Evolutionary conservation across 2,113 vertebrate species (phyloP).

Genomic region (Limnothrissa miodon): DNA sequence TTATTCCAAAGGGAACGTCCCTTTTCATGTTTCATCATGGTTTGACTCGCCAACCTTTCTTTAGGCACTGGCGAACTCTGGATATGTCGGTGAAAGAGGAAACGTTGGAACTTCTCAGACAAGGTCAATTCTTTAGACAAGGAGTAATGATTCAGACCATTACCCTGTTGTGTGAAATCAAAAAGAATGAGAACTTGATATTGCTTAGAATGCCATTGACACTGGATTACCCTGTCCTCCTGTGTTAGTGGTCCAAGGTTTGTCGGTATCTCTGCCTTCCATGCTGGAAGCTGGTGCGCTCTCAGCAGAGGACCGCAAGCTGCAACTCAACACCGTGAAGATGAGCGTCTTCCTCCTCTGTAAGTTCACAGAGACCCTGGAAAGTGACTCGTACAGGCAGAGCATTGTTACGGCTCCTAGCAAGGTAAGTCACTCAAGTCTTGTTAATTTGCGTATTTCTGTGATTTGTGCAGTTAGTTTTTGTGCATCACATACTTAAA

Average conservation of each 20-base stretch:
- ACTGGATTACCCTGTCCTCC: not conserved
- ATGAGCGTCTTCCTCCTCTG: constrained; percentile 91
- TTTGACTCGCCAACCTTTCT: constrained; percentile 14
- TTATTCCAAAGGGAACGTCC: not conserved
- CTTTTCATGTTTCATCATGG: not conserved
- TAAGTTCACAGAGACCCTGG: constrained; percentile 82
- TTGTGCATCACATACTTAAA: not conserved
- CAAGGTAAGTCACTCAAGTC: constrained; percentile 57
- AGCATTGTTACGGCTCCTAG: constrained; percentile 67
- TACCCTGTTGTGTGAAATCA: too few species aligned
- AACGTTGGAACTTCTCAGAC: constrained; percentile 79
- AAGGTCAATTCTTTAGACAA: constrained; percentile 67
- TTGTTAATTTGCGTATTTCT: too few species aligned
- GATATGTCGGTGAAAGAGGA: constrained; percentile 80
- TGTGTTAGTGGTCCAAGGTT: constrained; percentile 75
- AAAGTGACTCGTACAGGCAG: constrained; percentile 73
- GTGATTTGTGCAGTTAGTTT: too few species aligned
- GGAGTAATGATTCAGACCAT: too few species aligned
- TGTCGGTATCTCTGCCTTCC: constrained; percentile 78
- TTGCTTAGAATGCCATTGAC: not conserved
- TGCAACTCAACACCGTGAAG: constrained; percentile 86
- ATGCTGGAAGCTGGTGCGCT: constrained; percentile 69
- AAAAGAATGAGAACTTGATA: too few species aligned
- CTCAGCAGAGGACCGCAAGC: constrained; percentile 67
- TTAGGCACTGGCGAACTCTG: constrained; percentile 77